Percentiles rank a stretch among this genome's conserved stretches.
Conservation (phyloP, 2,888 invertebrate species). For the Acrobasis consociella region DNA sequence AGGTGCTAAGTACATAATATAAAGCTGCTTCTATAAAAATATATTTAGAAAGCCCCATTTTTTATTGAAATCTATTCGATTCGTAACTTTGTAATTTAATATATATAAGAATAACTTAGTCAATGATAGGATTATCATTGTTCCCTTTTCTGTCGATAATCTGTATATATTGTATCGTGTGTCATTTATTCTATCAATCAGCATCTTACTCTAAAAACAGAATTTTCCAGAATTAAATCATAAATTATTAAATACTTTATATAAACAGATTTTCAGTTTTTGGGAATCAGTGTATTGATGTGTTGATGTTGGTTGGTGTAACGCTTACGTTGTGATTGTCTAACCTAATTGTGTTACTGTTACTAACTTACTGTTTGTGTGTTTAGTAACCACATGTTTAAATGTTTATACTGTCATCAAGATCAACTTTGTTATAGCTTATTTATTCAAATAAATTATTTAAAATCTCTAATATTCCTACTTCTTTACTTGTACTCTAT, state of each 20-base stretch:
- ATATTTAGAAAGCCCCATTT: slow-evolving; percentile 18
- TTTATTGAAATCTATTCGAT: slow-evolving; percentile 7
- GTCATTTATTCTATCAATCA: not conserved
- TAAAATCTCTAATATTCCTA: not conserved
- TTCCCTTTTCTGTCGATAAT: not conserved
- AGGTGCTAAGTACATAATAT: slow-evolving; percentile 30
- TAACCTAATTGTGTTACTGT: slow-evolving; percentile 25
- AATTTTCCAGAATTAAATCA: not conserved
- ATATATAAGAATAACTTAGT: not conserved
- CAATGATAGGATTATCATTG: not conserved
- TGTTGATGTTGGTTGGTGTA: slow-evolving; percentile 33
- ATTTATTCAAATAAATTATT: not conserved
- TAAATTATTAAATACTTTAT: not conserved
- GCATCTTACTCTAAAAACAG: not conserved
- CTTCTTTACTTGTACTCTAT: not conserved
- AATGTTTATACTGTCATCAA: slow-evolving; percentile 17
- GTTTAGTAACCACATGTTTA: not conserved
- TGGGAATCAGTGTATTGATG: slow-evolving; percentile 11
- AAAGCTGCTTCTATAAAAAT: slow-evolving; percentile 14
- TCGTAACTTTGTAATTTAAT: not conserved
- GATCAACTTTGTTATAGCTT: not conserved
- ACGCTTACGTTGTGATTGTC: slow-evolving; percentile 38
- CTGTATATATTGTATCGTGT: not conserved
- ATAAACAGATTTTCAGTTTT: not conserved
- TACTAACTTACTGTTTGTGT: slow-evolving; percentile 12